Evolutionary conservation across 2,888 invertebrate species (phyloP).

Genomic region (Drosophila neonasuta): DNA sequence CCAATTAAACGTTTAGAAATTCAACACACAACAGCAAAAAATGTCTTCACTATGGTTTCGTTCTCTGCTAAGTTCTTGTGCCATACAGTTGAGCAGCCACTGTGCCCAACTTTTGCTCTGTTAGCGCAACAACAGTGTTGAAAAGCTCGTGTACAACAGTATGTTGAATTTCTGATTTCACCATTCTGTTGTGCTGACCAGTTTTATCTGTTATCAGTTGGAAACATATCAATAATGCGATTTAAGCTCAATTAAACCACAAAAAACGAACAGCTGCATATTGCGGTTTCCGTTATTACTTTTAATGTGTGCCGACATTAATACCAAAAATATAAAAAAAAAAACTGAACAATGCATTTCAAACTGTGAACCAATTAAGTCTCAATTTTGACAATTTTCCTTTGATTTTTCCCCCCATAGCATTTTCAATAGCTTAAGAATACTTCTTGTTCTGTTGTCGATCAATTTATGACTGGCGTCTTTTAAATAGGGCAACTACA

Average conservation of each 20-base stretch:
- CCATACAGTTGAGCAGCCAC: slow-evolving; percentile 16
- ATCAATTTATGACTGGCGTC: slow-evolving; percentile 27
- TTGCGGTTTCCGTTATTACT: neutral
- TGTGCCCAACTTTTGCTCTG: neutral
- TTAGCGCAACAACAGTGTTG: neutral
- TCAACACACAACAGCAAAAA: slow-evolving; percentile 4
- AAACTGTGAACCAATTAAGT: slow-evolving; percentile 18
- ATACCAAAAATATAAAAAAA: neutral
- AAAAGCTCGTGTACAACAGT: slow-evolving; percentile 26
- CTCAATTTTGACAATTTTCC: neutral
- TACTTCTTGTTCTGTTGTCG: slow-evolving; percentile 6
- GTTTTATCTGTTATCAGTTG: slow-evolving; percentile 13
- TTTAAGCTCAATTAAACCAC: slow-evolving; percentile 23
- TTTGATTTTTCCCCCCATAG: neutral
- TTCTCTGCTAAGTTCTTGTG: slow-evolving; percentile 26
- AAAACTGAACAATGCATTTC: neutral
- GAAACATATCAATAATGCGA: slow-evolving; percentile 27
- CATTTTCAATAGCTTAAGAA: neutral
- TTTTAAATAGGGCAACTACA: neutral
- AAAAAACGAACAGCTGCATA: neutral
- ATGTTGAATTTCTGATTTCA: slow-evolving; percentile 6
- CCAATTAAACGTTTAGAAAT: neutral
- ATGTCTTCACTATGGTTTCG: slow-evolving; percentile 12
- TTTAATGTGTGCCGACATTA: slow-evolving; percentile 2
- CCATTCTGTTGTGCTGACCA: neutral